Evolutionary conservation across 2,888 invertebrate species (phyloP).

Genomic region (Phortica magna): DNA sequence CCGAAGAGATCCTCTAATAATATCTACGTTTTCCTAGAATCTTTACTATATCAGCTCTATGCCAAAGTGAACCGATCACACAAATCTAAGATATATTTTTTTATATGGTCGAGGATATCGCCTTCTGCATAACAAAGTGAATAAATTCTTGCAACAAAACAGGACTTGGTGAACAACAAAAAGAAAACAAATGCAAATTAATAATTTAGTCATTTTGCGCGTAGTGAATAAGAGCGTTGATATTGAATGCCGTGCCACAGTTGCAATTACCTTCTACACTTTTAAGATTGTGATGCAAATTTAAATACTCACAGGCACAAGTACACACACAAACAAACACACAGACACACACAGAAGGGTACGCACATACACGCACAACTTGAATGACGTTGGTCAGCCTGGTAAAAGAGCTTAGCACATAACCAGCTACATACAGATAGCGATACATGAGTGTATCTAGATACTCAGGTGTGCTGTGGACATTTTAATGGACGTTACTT

Average conservation of each 20-base stretch:
- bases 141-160: no score
- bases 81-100: no score
- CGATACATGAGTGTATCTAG: not conserved
- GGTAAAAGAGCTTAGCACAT: not conserved
- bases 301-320: not conserved
- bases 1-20: no score
- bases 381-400: conserved; percentile 5
- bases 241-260: not conserved
- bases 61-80: no score
- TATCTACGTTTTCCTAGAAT: no score
- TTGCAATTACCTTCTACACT: not conserved
- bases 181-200: no score
- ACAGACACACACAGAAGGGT: not conserved
- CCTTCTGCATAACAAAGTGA: no score
- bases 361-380: not conserved
- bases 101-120: no score
- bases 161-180: no score
- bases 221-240: not conserved
- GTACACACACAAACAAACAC: not conserved
- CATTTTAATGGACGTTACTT: conserved; percentile 22
- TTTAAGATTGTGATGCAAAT: conserved; percentile 9
- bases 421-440: not conserved
- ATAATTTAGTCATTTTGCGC: no score
- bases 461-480: not conserved
- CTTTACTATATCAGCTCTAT: no score